These are phyloP conservation scores for Chelon labrosus DNA, from an alignment of 2,797 vertebrate species.

Conservation along the genomic window DNA sequence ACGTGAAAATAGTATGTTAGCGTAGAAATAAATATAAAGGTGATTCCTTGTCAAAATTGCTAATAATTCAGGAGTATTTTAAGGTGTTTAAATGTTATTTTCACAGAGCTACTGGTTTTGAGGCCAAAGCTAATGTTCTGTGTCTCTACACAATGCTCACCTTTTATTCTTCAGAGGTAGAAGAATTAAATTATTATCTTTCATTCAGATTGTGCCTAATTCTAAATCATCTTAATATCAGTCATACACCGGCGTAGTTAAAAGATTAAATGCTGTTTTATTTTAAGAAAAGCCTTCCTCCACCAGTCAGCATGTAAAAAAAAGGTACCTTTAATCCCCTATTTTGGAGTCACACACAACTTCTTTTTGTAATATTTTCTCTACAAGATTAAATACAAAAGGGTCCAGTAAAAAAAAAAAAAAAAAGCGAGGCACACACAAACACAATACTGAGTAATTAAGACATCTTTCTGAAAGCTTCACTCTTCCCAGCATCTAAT, in stretches of 20 bases:
- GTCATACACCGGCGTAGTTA: not conserved
- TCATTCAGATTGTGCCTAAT: not conserved
- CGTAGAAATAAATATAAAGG: not conserved
- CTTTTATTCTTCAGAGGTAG: not conserved
- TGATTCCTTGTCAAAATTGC: not conserved
- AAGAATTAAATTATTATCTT: not conserved
- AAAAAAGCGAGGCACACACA: not conserved
- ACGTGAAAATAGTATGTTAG: not conserved
- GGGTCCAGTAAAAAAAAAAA: not conserved
- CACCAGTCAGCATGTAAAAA: slow-evolving; percentile 10
- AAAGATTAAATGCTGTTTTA: slow-evolving; percentile 7
- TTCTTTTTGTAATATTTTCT: not conserved
- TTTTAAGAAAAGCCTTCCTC: slow-evolving; percentile 13
- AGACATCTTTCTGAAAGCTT: not conserved
- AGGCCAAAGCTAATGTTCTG: not conserved
- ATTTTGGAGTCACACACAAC: not conserved
- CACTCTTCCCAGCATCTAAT: slow-evolving; percentile 6
- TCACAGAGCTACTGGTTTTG: not conserved
- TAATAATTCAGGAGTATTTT: not conserved
- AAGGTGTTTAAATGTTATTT: not conserved
- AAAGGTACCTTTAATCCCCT: slow-evolving; percentile 10
- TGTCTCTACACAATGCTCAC: not conserved
- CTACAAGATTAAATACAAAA: not conserved
- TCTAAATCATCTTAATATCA: not conserved
- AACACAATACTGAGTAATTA: slow-evolving; percentile 9